Conservation (phyloP, 2,113 vertebrate species). For the Lontra canadensis region DNA sequence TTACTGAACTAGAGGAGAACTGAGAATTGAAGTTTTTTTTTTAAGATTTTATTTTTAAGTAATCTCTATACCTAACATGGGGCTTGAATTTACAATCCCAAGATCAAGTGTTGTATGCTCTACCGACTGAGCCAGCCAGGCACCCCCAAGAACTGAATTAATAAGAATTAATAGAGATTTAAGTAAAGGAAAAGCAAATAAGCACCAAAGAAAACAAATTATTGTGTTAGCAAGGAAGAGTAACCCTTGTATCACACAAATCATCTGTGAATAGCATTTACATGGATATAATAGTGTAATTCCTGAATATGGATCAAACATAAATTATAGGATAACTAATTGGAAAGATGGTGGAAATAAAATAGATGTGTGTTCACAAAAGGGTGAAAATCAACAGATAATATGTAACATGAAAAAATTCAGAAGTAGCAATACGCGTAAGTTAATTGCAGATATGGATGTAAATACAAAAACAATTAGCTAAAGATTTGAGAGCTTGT, state of each 20-base stretch:
- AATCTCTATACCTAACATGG: not conserved
- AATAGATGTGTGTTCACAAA: not conserved
- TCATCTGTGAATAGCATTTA: not conserved
- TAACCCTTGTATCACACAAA: not conserved
- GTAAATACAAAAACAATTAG: slow-evolving; percentile 5
- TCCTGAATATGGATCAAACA: not conserved
- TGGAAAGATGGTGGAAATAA: not conserved
- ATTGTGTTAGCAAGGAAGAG: not conserved
- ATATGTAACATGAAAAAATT: not conserved
- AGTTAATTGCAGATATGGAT: not conserved
- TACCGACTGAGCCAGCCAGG: not conserved
- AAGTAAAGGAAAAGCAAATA: slow-evolving; percentile 13
- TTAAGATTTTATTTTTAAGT: not conserved
- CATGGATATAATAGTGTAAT: not conserved
- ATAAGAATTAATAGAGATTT: not conserved
- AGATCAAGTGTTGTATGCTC: not conserved
- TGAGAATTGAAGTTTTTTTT: not conserved
- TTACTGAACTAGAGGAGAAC: not conserved
- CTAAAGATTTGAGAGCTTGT: not conserved
- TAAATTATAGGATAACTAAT: not conserved
- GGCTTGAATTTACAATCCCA: not conserved
- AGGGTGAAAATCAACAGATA: not conserved
- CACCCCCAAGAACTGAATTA: not conserved
- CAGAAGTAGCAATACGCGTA: not conserved
- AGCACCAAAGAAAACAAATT: not conserved